Evolutionary conservation across 2,113 vertebrate genomes (phyloP), one percentile per base, ranked within the genome.

Genomic region (Gambusia holbrooki): DNA sequence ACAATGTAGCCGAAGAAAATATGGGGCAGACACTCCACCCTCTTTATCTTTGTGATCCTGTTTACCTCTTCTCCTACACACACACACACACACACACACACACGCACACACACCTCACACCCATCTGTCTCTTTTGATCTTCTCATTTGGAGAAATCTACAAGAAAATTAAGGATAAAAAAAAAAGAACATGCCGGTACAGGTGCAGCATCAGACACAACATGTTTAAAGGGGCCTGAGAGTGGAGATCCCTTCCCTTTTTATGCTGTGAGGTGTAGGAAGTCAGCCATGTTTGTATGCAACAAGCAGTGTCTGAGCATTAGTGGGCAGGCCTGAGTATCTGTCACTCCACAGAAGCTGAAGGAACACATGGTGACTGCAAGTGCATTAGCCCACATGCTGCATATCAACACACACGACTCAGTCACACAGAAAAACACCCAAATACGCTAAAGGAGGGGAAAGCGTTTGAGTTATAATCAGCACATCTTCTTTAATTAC

Each of bases 291-390:
- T 83, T 48, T 77, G 66, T 83, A 85, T 90, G 77, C 83, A 78
- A 86, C 76, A 82, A 48, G 82, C 76, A 66, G 81, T 45, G 80
- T 73, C 86, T 87, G 82, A 87, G 82, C 84, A 88, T 88, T 87
- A 88, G 86, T 82, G 79, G 74, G 83, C 33, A 68, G n/a, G 69
- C 76, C 87, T 90, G 88, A 91, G 80, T 88, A 87, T 88, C 76
- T 69, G 61, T 63, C 82, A 77, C 74, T 79, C 74, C 85, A 84
- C 82, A 77, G 77, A 73, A 85, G 67, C 78, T 66, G 76, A 81
- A 63, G 74, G 73, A 84, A 84, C 85, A 86, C 83, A 77, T 73
- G 71, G 79, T 84, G 82, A 89, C 80, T 82, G 71, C 60, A 76
- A 74, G 75, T 69, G 78, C 81, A 81, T 14, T 76, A 5, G n/a